These are phyloP conservation scores for Acomys russatus DNA, from an alignment of 2,797 vertebrate genomes.

Conservation along the genomic window DNA sequence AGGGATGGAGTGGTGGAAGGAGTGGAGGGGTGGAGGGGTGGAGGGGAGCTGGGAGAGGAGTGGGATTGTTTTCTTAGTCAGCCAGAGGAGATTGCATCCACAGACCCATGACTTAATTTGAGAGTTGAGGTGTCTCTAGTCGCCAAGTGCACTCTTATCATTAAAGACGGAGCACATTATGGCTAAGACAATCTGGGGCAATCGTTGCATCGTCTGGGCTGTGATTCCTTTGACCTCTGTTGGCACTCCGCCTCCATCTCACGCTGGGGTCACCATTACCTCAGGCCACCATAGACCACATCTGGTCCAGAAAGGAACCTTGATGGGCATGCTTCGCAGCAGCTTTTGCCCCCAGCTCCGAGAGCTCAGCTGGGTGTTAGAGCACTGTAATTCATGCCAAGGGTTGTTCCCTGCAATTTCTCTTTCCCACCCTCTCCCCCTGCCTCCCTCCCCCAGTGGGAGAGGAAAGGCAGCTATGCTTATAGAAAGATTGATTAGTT, in stretches of 20 bases:
- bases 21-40: no score
- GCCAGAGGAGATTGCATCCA: neutral
- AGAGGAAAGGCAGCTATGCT: constrained; percentile 86
- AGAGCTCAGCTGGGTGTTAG: constrained; percentile 71
- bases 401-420: constrained; percentile 72
- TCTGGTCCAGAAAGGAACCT: constrained; percentile 41
- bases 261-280: neutral
- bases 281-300: neutral
- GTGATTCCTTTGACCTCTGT: neutral
- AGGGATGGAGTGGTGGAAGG: no score
- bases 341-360: neutral
- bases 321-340: neutral
- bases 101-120: neutral
- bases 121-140: neutral
- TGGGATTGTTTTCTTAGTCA: neutral
- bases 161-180: neutral
- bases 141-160: neutral
- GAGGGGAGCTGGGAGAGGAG: rapidly evolving
- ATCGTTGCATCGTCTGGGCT: neutral
- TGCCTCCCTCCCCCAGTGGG: constrained; percentile 85
- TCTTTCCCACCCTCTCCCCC: constrained; percentile 61
- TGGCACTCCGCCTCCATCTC: neutral
- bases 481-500: constrained; percentile 91
- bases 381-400: constrained; percentile 80
- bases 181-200: constrained; percentile 10